Base-by-base conservation (phyloP, 2,113 vertebrate species). In the Gallinago media region DNA sequence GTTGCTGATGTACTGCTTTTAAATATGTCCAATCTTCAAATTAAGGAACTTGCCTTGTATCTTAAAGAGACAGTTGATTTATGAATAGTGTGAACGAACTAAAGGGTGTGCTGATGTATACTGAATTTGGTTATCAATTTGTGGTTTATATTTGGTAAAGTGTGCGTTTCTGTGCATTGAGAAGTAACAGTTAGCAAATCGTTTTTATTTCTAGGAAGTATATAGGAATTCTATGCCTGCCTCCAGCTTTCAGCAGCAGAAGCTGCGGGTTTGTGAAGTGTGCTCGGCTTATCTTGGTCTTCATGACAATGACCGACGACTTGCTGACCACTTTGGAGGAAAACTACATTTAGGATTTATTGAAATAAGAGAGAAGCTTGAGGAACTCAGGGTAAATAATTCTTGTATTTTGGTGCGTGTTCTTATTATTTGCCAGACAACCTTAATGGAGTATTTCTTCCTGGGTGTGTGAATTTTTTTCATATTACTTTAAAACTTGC, bases 171-270 rank as follows among this genome's bases (percentile, higher is more conserved):
- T 67, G 8, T 65, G 42, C 42, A 21, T 40, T 76, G n/a, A 59
- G 36, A 88, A 80, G 22, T 80, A 90, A 95, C 31, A 86, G n/a
- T n/a, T n/a, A n/a, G n/a, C n/a, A 38, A 65, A 40, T 31, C 50
- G 1, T 5, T 4, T 50, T 73, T 93, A 75, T 86, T 76, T 20
- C 42, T 96, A 99, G 99, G 99, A 99, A 96, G 98, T 99, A 27
- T 99, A 99, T 97, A 98, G 99, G 89, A 99, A 99, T 98, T 99
- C 99, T 7, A 99, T 99, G 99, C 99, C 99, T 56, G 99, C 99
- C 50, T 99, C 99, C 89, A 99, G 99, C 97, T 99, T 99, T 96
- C 99, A 99, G 50, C 99, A 99, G 96, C 99, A 99, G 97, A 99
- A 99, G 95, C 98, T 99, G 52, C 97, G 99, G 8, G 99, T 99